phyloP scores from a whole-genome alignment of 1,140 invertebrate species.

The Drosophila carrolli region DNA sequence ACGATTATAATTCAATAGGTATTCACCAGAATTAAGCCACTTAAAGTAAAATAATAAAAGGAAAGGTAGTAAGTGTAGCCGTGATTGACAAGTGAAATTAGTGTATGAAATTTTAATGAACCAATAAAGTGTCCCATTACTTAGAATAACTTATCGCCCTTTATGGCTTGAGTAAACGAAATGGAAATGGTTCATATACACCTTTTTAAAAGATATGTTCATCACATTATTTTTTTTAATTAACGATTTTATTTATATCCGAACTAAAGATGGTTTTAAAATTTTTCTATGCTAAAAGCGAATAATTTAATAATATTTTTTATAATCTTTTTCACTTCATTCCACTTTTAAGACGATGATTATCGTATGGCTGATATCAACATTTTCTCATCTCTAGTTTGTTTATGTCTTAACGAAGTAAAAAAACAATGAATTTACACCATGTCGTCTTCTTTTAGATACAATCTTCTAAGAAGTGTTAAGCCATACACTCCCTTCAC shows the following conservation, averaged over 20 bases:
- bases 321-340: background rate
- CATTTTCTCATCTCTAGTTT: constrained; percentile 1
- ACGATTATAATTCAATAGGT: constrained; percentile 1
- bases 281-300: too few species aligned
- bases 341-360: background rate
- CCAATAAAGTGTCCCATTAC: background rate
- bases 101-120: background rate
- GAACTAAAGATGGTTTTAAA: too few species aligned
- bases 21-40: background rate
- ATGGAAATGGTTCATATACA: too few species aligned
- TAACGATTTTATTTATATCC: too few species aligned
- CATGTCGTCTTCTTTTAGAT: constrained; percentile 67
- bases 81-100: background rate
- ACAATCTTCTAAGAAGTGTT: constrained; percentile 60
- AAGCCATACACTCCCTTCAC: constrained; percentile 58
- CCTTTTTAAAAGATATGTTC: background rate
- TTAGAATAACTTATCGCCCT: background rate
- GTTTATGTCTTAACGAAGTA: constrained; percentile 11
- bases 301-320: background rate
- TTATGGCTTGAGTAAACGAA: too few species aligned
- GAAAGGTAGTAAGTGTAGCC: background rate
- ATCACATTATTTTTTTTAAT: background rate
- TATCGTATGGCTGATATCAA: constrained; percentile 8
- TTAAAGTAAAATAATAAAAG: background rate
- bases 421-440: constrained; percentile 12